Base-by-base conservation (phyloP, 2,888 invertebrate genomes). In the Orthonevra nobilis region DNA sequence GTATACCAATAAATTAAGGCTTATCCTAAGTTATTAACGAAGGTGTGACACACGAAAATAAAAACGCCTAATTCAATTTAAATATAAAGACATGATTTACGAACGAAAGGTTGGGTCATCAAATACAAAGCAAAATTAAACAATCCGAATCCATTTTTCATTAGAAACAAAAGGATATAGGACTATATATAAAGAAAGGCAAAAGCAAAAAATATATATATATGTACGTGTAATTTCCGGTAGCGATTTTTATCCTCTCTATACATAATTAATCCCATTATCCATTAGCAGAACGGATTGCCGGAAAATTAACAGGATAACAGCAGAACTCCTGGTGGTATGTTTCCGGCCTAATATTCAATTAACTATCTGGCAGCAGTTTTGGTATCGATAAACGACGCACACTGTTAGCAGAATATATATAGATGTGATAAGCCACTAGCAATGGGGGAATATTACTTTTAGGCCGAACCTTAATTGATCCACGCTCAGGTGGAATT, bases 181-280 rank as follows among this genome's bases (percentile, higher is more conserved):
- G n/a, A n/a, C n/a, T n/a, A n/a, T n/a, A n/a, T n/a, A n/a, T n/a
- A n/a, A n/a, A n/a, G n/a, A n/a, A n/a, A n/a, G 2, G 1, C 4
- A 5, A 42, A 20, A 42, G 23, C 23, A 42, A 44, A 44, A 26
- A 12, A 1, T 26, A 7, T 5, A 30, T 30, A 48, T 2, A 15
- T 5, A 10, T 17, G 14, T 3, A 23, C 26, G 23, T 9, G n/a
- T 10, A 44, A 48, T 30, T 30, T 48, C 30, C 30, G 30, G 17
- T 17, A 48, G 19, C 15, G 30, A 48, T 30, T 48, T 30, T 15
- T 48, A 48, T 30, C 28, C 48, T 48, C 44, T 48, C 48, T n/a
- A n/a, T 48, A 32, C 48, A 48, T 30, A 48, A 48, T 48, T 48
- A 48, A 48, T 48, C 48, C 48, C 10, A 28, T 30, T 48, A 30